These are phyloP conservation scores for Alcis repandata DNA, from an alignment of 2,888 invertebrate genomes.

Conservation along the genomic window DNA sequence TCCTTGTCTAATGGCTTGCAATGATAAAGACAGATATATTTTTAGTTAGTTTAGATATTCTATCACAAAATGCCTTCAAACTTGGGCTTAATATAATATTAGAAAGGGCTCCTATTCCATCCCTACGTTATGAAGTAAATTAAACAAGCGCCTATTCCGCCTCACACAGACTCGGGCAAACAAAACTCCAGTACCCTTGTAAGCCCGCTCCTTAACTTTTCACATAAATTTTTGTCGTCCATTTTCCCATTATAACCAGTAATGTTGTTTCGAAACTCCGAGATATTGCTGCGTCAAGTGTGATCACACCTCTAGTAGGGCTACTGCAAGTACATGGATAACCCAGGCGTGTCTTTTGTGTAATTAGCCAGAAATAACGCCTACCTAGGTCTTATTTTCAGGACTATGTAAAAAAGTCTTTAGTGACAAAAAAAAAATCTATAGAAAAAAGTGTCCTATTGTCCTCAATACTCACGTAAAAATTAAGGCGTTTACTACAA, in stretches of 20 bases:
- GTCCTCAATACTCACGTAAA: no score
- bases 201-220: constrained; percentile 66
- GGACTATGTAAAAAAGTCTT: no score
- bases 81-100: not conserved
- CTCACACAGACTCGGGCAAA: constrained; percentile 16
- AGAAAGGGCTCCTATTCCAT: not conserved
- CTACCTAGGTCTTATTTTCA: no score
- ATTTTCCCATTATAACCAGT: constrained; percentile 69
- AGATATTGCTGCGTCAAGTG: constrained; percentile 24
- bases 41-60: no score
- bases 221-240: constrained; percentile 78
- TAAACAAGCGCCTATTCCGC: constrained; percentile 4
- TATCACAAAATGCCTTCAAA: no score
- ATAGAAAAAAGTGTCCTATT: no score
- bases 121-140: constrained; percentile 1
- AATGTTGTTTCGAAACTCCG: constrained; percentile 62
- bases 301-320: constrained; percentile 25
- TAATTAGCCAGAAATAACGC: no score
- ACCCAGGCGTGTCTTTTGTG: not conserved
- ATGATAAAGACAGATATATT: no score
- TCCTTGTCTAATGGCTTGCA: no score
- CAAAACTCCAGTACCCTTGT: constrained; percentile 37
- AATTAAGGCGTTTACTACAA: no score
- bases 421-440: no score
- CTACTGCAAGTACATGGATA: constrained; percentile 3